phyloP scores from a whole-genome alignment of 2,888 invertebrate species.

The Timandra comae region DNA sequence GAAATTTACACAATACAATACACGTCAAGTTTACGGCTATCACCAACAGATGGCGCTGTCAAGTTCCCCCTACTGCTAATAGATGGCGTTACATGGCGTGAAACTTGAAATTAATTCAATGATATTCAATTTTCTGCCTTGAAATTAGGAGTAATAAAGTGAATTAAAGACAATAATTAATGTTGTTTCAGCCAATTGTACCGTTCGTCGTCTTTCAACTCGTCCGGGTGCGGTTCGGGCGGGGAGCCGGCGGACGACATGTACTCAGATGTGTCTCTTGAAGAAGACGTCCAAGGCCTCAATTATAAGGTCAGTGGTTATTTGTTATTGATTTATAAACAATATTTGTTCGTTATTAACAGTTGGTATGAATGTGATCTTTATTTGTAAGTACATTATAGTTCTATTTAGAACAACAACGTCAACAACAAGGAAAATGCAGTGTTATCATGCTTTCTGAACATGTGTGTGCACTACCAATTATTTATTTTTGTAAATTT shows the following conservation, averaged over 20 bases:
- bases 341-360: no score
- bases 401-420: no score
- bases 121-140: slow-evolving; percentile 6
- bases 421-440: no score
- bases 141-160: slow-evolving; percentile 18
- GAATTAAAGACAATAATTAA: slow-evolving; percentile 19
- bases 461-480: no score
- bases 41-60: slow-evolving; percentile 31
- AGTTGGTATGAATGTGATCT: no score
- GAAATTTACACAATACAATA: no score
- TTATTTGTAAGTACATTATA: no score
- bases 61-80: slow-evolving; percentile 1
- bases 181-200: slow-evolving; percentile 86
- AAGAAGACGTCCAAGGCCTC: slow-evolving; percentile 95
- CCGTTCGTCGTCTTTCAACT: slow-evolving; percentile 95
- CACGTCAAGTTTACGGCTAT: background rate
- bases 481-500: no score
- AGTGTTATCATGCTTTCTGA: no score
- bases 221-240: slow-evolving; percentile 92
- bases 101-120: slow-evolving; percentile 5
- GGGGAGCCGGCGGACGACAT: slow-evolving; percentile 96
- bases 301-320: slow-evolving; percentile 88
- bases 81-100: slow-evolving; percentile 9
- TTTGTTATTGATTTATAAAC: no score
- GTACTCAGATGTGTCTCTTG: slow-evolving; percentile 94